These are phyloP conservation scores for Poicephalus meyeri DNA, from an alignment of 2,113 vertebrate genomes.

Conservation along the genomic window DNA sequence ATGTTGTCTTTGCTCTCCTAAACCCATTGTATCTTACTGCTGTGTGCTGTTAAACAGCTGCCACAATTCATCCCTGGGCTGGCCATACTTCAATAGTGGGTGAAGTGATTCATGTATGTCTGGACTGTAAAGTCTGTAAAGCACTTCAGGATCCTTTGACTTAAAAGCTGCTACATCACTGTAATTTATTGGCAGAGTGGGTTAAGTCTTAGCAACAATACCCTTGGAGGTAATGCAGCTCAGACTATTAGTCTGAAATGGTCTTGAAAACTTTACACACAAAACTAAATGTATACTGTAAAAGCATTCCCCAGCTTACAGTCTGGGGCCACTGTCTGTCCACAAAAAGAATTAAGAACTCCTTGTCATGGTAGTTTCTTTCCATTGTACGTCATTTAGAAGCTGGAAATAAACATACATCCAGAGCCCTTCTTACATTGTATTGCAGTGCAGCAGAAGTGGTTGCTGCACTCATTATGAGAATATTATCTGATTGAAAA, in stretches of 20 bases:
- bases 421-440: background rate
- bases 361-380: slow-evolving; percentile 35
- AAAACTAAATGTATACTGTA: slow-evolving; percentile 39
- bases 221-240: slow-evolving; percentile 29
- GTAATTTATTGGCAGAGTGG: slow-evolving; percentile 57
- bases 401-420: background rate
- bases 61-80: slow-evolving; percentile 59
- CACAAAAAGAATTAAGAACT: slow-evolving; percentile 41
- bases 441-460: background rate
- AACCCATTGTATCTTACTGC: slow-evolving; percentile 46
- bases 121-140: slow-evolving; percentile 67
- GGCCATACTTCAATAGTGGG: slow-evolving; percentile 63
- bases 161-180: slow-evolving; percentile 61
- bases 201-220: slow-evolving; percentile 54
- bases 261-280: slow-evolving; percentile 56
- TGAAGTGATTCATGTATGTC: slow-evolving; percentile 66
- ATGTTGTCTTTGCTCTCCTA: slow-evolving; percentile 44
- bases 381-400: background rate
- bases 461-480: background rate
- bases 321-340: slow-evolving; percentile 35
- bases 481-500: background rate
- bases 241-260: slow-evolving; percentile 48
- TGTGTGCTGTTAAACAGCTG: slow-evolving; percentile 66
- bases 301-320: slow-evolving; percentile 31
- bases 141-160: slow-evolving; percentile 63